These are phyloP conservation scores for Monoplex corrugatus DNA, from an alignment of 2,888 invertebrate species.

Conservation along the genomic window DNA sequence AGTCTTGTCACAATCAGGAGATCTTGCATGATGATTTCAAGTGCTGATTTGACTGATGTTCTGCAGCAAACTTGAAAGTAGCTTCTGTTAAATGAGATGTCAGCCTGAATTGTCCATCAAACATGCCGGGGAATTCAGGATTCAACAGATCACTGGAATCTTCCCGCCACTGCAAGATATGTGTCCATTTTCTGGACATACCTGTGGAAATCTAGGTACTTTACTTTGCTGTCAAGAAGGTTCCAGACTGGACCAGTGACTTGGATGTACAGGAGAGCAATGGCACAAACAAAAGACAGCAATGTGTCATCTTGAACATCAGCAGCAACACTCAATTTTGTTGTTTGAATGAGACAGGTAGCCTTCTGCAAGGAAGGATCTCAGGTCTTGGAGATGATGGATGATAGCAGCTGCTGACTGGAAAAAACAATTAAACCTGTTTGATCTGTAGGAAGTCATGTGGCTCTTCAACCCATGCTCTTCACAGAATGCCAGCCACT, in stretches of 20 bases:
- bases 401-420: constrained; percentile 36
- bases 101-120: no score
- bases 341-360: constrained; percentile 38
- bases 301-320: constrained; percentile 38
- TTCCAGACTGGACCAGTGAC: constrained; percentile 42
- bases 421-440: constrained; percentile 45
- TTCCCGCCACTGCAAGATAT: no score
- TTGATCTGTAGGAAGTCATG: constrained; percentile 34
- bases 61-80: no score
- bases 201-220: constrained; percentile 33
- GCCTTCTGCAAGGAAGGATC: background rate
- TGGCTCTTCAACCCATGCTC: background rate
- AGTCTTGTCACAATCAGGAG: no score
- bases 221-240: constrained; percentile 31
- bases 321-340: constrained; percentile 33
- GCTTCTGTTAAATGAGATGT: no score
- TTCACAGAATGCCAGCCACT: constrained; percentile 46
- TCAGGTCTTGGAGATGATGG: background rate
- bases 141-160: no score
- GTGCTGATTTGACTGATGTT: no score
- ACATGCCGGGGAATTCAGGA: no score
- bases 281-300: background rate
- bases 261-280: constrained; percentile 32
- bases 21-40: no score
- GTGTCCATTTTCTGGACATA: constrained; percentile 23